Base-by-base conservation (phyloP, 2,113 vertebrate species). In the Ochotona curzoniae region DNA sequence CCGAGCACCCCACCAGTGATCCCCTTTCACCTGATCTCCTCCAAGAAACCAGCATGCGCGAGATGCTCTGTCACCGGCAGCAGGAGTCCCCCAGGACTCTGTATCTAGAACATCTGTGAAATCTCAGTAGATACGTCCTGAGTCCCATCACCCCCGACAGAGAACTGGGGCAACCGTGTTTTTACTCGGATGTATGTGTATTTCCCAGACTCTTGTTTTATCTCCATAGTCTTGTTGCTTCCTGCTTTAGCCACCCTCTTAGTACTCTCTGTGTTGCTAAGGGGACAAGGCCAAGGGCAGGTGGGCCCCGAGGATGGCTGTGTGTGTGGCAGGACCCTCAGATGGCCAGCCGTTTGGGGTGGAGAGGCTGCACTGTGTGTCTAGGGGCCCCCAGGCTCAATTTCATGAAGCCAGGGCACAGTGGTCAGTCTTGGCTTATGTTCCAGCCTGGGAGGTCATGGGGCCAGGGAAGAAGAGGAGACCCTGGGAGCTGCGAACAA, bases 391-490 rank as follows among this genome's bases (percentile, higher is more conserved):
- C 73, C 63, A 20, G 10, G 47, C 14, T 14, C 32, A n/a, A 70
- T 90, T 93, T 93, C 73, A 23, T 74, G 66, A 87, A 66, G 23
- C 30, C 25, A 61, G 84, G 66, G 79, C 61, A 47, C 66, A 82
- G 12, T 9, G 57, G n/a, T 90, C 69, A 44, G 17, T 51, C 57
- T 35, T 49, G 63, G 25, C 54, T 54, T 18, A 63, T 66, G 51
- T 32, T n/a, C 25, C 0, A 32, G 26, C 81, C 86, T 54, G 30
- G 51, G 89, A 93, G 17, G 61, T 71, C 75, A 71, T 61, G 3
- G 25, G 71, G 17, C 49, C 17, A 8, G 1, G 1, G 11, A 44
- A 70, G 70, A 44, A 85, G 73, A 64, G 47, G 49, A 4, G 63
- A 14, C 9, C 60, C 1, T 63, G 28, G 35, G 12, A 35, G 18